Base-by-base conservation (phyloP, 2,888 invertebrate genomes). In the Conomelus anceps region DNA sequence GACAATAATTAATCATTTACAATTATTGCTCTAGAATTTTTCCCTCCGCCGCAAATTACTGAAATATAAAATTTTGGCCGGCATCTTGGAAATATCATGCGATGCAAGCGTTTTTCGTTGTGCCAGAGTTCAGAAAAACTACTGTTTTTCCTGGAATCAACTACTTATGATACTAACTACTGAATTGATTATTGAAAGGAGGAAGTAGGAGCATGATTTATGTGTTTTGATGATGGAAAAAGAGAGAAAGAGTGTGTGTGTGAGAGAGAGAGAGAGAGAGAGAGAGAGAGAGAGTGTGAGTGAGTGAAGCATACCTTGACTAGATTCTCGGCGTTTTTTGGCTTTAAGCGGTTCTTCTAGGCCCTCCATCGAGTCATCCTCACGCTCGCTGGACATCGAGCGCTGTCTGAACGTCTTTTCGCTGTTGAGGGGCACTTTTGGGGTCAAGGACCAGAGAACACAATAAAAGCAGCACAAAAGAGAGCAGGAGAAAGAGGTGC, bases 301-400 rank as follows among this genome's bases (percentile, higher is more conserved):
- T 20, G 22, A 85, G 85, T 20, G 85, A n/a, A n/a, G n/a, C 23
- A 85, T 89, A 89, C 90, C 91, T 90, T 90, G 91, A 41, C 91
- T 90, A 93, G 94, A 95, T 93, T 95, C 95, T 93, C 95, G 94
- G 93, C 95, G 94, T 93, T 94, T 94, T 94, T 94, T 94, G 90
- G 94, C 94, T 93, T 94, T 95, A 92, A 96, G 94, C 91, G 96
- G 96, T 93, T 96, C 96, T 93, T 96, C 96, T 93, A 95, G 94
- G 92, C 95, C 95, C 92, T 94, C 94, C 92, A 95, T 94, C 91
- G 94, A 95, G 92, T 95, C 95, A 91, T 94, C 94, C 91, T 94
- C 95, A 91, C 94, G 94, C 92, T 94, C 94, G 92, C 94, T 93
- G 90, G 95, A 95, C 93, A 96, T 94, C 93, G 95, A 95, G 92